Conservation (phyloP, 2,888 invertebrate genomes). For the Drosophila paracracens region DNA sequence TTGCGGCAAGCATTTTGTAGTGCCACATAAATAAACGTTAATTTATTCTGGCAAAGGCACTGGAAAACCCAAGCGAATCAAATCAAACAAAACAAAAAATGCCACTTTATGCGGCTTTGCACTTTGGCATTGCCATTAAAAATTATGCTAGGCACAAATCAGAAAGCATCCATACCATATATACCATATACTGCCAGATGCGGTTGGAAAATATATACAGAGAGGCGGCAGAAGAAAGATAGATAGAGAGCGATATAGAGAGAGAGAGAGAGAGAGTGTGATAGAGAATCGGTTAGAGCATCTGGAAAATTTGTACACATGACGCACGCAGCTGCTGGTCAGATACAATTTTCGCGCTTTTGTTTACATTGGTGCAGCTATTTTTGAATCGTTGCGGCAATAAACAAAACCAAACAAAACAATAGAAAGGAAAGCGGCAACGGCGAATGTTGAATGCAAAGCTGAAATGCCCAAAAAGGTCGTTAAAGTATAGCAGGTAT, state of each 20-base stretch:
- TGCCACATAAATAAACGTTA: conserved; percentile 69
- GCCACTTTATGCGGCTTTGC: conserved; percentile 72
- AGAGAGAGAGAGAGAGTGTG: conserved; percentile 1
- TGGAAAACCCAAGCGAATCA: conserved; percentile 7
- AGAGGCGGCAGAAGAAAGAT: not conserved
- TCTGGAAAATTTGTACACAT: conserved; percentile 75
- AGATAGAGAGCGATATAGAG: not conserved
- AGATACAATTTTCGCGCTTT: conserved; percentile 65
- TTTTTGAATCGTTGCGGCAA: conserved; percentile 72
- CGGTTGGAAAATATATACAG: conserved; percentile 34
- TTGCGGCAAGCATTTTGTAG: conserved; percentile 52
- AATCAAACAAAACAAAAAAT: conserved; percentile 37
- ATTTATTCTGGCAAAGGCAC: conserved; percentile 57
- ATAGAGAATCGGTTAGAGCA: conserved; percentile 44
- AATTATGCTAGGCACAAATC: conserved; percentile 64
- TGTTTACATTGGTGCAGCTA: conserved; percentile 79
- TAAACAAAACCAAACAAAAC: conserved; percentile 75
- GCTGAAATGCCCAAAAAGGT: conserved; percentile 47
- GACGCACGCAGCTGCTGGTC: conserved; percentile 72
- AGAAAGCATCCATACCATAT: conserved; percentile 9
- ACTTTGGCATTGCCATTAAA: conserved; percentile 69
- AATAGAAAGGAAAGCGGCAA: conserved; percentile 40
- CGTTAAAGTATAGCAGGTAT: conserved; percentile 39
- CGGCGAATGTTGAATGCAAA: conserved; percentile 19
- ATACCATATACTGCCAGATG: conserved; percentile 36